phyloP scores from a whole-genome alignment of 2,888 invertebrate species.

The Venustoraphidia nigricollis region DNA sequence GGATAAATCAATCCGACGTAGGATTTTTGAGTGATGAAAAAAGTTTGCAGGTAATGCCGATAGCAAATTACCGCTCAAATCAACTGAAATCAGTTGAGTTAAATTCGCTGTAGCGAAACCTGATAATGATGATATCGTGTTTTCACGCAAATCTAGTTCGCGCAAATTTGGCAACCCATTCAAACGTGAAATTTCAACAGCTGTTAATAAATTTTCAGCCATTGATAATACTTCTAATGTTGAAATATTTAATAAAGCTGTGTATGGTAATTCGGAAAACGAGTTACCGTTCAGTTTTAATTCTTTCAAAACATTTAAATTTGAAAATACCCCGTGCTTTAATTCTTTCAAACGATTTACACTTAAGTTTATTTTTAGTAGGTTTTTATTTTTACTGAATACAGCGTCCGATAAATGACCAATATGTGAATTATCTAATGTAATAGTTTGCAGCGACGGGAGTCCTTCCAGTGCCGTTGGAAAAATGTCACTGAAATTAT shows the following conservation, averaged over 20 bases:
- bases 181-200: slow-evolving; percentile 61
- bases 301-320: slow-evolving; percentile 60
- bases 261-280: slow-evolving; percentile 64
- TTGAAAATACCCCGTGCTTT: slow-evolving; percentile 56
- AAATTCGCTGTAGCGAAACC: slow-evolving; percentile 64
- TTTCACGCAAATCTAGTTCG: slow-evolving; percentile 57
- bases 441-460: slow-evolving; percentile 59
- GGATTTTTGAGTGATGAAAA: slow-evolving; percentile 52
- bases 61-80: slow-evolving; percentile 60
- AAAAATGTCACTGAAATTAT: slow-evolving; percentile 59
- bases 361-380: slow-evolving; percentile 56
- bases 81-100: slow-evolving; percentile 55
- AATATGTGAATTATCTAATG: slow-evolving; percentile 53
- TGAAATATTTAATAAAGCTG: slow-evolving; percentile 57
- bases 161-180: slow-evolving; percentile 59
- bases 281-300: slow-evolving; percentile 57
- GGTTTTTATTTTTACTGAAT: slow-evolving; percentile 63
- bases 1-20: slow-evolving; percentile 63
- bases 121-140: slow-evolving; percentile 55
- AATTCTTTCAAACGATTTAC: slow-evolving; percentile 51
- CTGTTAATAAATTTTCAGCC: slow-evolving; percentile 48
- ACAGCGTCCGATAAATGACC: slow-evolving; percentile 49
- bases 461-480: slow-evolving; percentile 59
- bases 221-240: slow-evolving; percentile 58
- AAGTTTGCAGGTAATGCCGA: slow-evolving; percentile 68